Conservation (phyloP, 2,113 vertebrate genomes). For the Noturus placidus region DNA sequence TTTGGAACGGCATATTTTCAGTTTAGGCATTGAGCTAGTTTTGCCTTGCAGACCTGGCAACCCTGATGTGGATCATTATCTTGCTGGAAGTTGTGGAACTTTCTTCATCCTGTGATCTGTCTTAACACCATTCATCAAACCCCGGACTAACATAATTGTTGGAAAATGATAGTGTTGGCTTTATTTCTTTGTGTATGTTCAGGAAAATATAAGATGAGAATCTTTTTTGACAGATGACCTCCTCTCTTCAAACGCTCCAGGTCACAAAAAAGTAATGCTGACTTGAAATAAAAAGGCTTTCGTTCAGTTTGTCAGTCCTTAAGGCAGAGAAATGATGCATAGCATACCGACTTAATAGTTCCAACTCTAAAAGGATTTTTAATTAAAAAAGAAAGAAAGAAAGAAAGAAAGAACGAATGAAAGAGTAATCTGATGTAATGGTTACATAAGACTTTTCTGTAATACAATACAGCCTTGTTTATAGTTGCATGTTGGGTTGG, state of each 20-base stretch:
- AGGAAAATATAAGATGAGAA: conserved; percentile 17
- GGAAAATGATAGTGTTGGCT: not conserved
- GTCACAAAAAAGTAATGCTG: conserved; percentile 20
- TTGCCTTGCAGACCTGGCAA: not conserved
- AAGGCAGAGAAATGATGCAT: conserved; percentile 32
- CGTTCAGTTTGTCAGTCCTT: conserved; percentile 12
- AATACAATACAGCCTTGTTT: conserved; percentile 17
- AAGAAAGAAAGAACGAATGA: not conserved
- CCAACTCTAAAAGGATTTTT: not conserved
- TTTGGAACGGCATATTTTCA: not conserved
- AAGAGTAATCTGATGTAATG: conserved; percentile 9
- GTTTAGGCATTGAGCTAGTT: not conserved
- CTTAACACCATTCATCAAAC: not conserved
- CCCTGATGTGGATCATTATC: not conserved
- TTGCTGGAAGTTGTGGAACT: not conserved
- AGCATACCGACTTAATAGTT: not conserved
- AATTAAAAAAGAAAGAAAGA: not conserved
- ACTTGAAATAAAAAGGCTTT: conserved; percentile 7
- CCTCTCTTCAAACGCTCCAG: not conserved
- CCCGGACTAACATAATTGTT: not conserved
- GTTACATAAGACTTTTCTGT: conserved; percentile 39
- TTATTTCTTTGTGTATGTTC: conserved; percentile 7
- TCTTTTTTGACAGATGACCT: conserved; percentile 13
- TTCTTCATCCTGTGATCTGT: not conserved
- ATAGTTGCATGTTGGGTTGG: conserved; percentile 14